Percentiles rank a stretch among this genome's conserved stretches.
Evolutionary conservation across 2,113 vertebrate genomes (phyloP).

Genomic region (Caranx melampygus): DNA sequence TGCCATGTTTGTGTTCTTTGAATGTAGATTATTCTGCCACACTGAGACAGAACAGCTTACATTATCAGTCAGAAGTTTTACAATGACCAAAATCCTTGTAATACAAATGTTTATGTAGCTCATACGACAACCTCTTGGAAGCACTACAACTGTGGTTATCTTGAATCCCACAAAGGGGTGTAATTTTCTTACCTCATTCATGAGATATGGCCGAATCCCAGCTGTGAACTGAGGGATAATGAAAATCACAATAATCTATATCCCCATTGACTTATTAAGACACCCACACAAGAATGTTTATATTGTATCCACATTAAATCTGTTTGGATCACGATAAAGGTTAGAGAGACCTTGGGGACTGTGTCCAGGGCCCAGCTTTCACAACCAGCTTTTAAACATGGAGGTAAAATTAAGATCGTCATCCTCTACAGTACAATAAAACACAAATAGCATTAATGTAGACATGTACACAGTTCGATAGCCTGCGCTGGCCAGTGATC

Average conservation of each 20-base stretch:
- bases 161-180: conserved; percentile 54
- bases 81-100: conserved; percentile 42
- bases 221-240: conserved; percentile 55
- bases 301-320: conserved; percentile 55
- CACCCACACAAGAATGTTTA: conserved; percentile 54
- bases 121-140: conserved; percentile 25
- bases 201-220: conserved; percentile 58
- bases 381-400: conserved; percentile 37
- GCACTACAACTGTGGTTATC: conserved; percentile 44
- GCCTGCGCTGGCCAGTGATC: conserved; percentile 61
- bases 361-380: conserved; percentile 28
- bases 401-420: conserved; percentile 56
- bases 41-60: conserved; percentile 43
- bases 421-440: conserved; percentile 38
- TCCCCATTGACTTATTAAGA: conserved; percentile 69
- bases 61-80: conserved; percentile 51
- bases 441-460: conserved; percentile 18
- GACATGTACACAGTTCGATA: conserved; percentile 2
- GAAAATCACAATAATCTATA: conserved; percentile 63
- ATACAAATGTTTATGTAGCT: conserved; percentile 58
- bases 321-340: conserved; percentile 49
- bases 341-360: conserved; percentile 49
- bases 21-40: conserved; percentile 44
- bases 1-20: conserved; percentile 51
- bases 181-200: conserved; percentile 71